Evolutionary conservation across 2,113 vertebrate species (phyloP), one percentile per base, ranked within the genome.

Genomic region (Xiphias gladius): DNA sequence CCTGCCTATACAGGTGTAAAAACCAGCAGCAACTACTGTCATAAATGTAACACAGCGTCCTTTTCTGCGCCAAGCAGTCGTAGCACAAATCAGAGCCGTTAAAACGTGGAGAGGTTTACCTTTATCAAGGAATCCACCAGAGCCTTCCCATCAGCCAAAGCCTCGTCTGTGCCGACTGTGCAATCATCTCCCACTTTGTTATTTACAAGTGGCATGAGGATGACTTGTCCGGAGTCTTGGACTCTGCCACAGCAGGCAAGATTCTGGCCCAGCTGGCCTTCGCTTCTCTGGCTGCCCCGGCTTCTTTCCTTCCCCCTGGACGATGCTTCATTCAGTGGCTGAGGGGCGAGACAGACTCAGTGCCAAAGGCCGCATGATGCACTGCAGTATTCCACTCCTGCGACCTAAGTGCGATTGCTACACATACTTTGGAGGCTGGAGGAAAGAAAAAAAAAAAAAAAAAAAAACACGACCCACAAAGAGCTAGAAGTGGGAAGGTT

Each of bases 51-150:
- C 32, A 35, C 32, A 35, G 32, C 32, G 6, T 35, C 6, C 32
- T 35, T 35, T 35, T 35, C 3, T 4, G 6, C 6, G 32, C 20
- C 30, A 0, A 12, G 46, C 12, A 32, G 16, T 54, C 14, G 28
- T 1, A 22, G 4, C 14, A 4, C 32, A 0, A 54, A 52, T 67
- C 35, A 68, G 20, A 24, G 61, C 1, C 4, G 1, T 12, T 13
- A 5, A 83, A 30, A 70, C 11, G 22, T 7, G 7, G 0, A 73
- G 0, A 73, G 43, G 37, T 88, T 93, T 85, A 96, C 95, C 95
- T 94, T 95, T 22, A 93, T 82, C 17, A 96, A 80, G 70, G 94
- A 94, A 69, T 94, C 92, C 86, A 95, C 94, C 91, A 93, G 85
- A 66, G 83, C 79, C 75, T 93, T 92, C 6, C 85, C 94, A 37